phyloP scores from a whole-genome alignment of 2,113 vertebrate genomes.

The Phycodurus eques region DNA sequence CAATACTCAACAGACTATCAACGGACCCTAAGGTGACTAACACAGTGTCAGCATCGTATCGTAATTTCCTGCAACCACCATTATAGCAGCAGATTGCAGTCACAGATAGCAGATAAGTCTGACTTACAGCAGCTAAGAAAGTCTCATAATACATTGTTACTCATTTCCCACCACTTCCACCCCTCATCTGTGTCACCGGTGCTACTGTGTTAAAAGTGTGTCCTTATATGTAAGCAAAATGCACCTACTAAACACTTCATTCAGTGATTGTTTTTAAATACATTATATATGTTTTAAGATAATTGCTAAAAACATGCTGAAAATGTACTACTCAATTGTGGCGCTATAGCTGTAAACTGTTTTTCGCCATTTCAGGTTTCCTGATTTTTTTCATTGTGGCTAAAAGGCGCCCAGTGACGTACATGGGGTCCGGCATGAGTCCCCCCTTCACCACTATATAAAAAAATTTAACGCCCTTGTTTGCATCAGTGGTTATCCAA shows the following conservation, averaged over 20 bases:
- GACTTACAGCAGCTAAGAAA: conserved; percentile 29
- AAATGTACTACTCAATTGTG: too few species aligned
- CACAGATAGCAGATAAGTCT: conserved; percentile 20
- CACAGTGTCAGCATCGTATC: conserved; percentile 18
- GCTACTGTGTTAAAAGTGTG: conserved; percentile 8
- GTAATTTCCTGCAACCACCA: conserved; percentile 40
- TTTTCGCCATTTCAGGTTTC: too few species aligned
- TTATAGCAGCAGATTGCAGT: conserved; percentile 34
- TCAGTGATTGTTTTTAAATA: too few species aligned
- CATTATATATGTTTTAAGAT: too few species aligned
- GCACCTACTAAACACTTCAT: neutral
- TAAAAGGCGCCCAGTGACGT: too few species aligned
- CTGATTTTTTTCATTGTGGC: too few species aligned
- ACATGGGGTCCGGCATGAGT: too few species aligned
- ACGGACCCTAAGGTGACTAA: conserved; percentile 22
- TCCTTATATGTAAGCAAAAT: neutral
- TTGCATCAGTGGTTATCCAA: too few species aligned
- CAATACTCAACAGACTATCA: conserved; percentile 29
- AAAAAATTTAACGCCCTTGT: too few species aligned
- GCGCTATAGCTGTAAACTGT: too few species aligned
- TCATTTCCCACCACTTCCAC: conserved; percentile 20
- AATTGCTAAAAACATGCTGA: too few species aligned
- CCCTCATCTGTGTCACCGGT: neutral
- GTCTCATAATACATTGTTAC: conserved; percentile 24
- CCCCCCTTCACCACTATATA: too few species aligned